These are phyloP conservation scores for Agrotis puta DNA, from an alignment of 2,888 invertebrate species.

Conservation along the genomic window DNA sequence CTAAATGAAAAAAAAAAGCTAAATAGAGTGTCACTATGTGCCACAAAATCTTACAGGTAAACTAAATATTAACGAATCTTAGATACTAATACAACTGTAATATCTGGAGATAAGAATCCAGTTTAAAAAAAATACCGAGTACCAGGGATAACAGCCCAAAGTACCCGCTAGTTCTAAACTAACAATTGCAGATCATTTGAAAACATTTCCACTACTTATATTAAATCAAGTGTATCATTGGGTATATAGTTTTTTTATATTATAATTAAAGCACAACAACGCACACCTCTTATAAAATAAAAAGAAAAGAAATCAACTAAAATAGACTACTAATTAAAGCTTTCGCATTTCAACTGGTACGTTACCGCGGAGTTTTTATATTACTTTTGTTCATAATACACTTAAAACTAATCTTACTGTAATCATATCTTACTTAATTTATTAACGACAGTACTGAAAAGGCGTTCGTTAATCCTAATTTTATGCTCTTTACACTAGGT, in stretches of 20 bases:
- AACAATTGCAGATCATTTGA: constrained; percentile 64
- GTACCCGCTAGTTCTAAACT: constrained; percentile 50
- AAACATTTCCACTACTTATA: constrained; percentile 59
- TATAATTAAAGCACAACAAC: constrained; percentile 36
- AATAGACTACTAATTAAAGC: constrained; percentile 46
- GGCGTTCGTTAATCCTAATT: neutral
- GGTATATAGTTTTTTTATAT: neutral
- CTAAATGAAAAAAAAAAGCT: constrained; percentile 24
- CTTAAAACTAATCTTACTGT: constrained; percentile 8
- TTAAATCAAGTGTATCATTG: constrained; percentile 28
- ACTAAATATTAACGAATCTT: constrained; percentile 25
- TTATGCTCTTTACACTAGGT: neutral
- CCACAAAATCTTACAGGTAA: constrained; percentile 40
- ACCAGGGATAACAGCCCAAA: constrained; percentile 28
- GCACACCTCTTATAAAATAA: constrained; percentile 53
- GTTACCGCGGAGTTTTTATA: constrained; percentile 35
- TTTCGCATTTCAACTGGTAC: constrained; percentile 43
- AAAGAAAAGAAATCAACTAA: constrained; percentile 1
- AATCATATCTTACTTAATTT: neutral
- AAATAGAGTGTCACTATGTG: constrained; percentile 59
- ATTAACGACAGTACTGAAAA: neutral
- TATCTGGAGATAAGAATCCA: constrained; percentile 33
- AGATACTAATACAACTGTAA: constrained; percentile 26
- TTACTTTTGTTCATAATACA: constrained; percentile 2
- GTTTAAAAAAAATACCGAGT: constrained; percentile 26